These are phyloP conservation scores for Zaprionus lineosus DNA, from an alignment of 2,888 invertebrate species.

Conservation along the genomic window DNA sequence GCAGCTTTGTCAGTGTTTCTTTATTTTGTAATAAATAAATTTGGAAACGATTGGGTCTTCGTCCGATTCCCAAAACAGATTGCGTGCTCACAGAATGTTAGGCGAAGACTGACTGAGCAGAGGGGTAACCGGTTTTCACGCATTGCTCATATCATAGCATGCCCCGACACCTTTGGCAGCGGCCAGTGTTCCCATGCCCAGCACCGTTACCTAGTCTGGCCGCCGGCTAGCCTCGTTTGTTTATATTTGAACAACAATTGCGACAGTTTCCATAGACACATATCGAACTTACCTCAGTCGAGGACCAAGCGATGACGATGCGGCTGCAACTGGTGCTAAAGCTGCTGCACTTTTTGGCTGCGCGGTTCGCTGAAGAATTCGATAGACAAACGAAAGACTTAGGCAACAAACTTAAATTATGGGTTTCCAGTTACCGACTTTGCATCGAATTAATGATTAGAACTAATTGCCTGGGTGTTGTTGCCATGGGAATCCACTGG, in stretches of 20 bases:
- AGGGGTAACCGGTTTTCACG: conserved; percentile 59
- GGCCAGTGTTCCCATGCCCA: conserved; percentile 44
- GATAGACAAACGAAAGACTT: conserved; percentile 59
- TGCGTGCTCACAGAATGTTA: conserved; percentile 58
- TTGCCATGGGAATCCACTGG: conserved; percentile 37
- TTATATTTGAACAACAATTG: conserved; percentile 72
- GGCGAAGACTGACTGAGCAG: conserved; percentile 36
- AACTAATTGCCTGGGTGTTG: conserved; percentile 39
- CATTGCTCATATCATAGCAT: conserved; percentile 28
- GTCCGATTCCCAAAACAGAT: conserved; percentile 31
- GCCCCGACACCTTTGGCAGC: conserved; percentile 19
- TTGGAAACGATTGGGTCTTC: conserved; percentile 20
- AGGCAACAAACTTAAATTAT: conserved; percentile 65
- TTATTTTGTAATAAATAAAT: conserved; percentile 19
- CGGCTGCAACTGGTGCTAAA: neutral
- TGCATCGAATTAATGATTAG: conserved; percentile 21
- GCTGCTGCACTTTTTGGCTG: neutral
- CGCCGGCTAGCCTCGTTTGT: conserved; percentile 49
- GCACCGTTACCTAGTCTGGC: conserved; percentile 48
- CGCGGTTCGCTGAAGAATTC: conserved; percentile 9
- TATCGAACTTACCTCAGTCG: conserved; percentile 14
- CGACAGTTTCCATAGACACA: conserved; percentile 72
- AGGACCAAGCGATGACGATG: conserved; percentile 56
- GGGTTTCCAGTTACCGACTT: conserved; percentile 3
- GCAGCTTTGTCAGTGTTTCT: neutral